phyloP scores from a whole-genome alignment of 2,113 vertebrate species.

The Aplodontia rufa region DNA sequence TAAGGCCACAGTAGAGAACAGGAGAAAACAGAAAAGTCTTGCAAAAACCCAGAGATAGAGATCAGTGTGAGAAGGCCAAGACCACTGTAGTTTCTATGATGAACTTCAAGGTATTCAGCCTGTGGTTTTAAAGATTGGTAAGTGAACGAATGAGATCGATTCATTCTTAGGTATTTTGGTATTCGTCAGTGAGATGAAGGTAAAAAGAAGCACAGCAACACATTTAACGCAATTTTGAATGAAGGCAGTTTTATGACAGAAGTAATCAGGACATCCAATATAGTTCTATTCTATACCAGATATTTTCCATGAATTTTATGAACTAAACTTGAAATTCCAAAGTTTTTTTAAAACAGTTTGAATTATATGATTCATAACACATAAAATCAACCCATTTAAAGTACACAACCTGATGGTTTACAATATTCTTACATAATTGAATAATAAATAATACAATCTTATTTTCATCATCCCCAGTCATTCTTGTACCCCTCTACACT shows the following conservation, averaged over 20 bases:
- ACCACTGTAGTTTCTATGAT: not conserved
- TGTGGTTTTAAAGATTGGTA: not conserved
- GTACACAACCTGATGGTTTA: not conserved
- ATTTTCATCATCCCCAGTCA: not conserved
- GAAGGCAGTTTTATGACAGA: not conserved
- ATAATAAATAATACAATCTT: not conserved
- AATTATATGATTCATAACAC: not conserved
- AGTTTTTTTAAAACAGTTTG: not conserved
- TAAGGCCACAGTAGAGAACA: not conserved
- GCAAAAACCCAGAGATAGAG: not conserved
- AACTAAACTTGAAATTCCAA: not conserved
- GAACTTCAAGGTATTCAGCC: not conserved
- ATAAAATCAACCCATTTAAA: not conserved
- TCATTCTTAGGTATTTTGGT: not conserved
- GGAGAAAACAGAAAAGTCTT: too few species aligned
- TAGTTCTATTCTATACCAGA: not conserved
- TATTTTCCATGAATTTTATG: not conserved
- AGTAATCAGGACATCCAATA: not conserved
- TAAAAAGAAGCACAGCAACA: not conserved
- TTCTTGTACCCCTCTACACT: rapidly evolving
- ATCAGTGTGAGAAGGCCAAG: not conserved
- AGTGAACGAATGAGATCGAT: not conserved
- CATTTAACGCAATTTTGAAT: not conserved
- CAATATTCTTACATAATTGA: not conserved
- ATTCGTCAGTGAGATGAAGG: not conserved